Percentiles rank a stretch among this genome's conserved stretches.
Evolutionary conservation across 2,113 vertebrate genomes (phyloP).

Genomic region (Gracilinanus agilis): DNA sequence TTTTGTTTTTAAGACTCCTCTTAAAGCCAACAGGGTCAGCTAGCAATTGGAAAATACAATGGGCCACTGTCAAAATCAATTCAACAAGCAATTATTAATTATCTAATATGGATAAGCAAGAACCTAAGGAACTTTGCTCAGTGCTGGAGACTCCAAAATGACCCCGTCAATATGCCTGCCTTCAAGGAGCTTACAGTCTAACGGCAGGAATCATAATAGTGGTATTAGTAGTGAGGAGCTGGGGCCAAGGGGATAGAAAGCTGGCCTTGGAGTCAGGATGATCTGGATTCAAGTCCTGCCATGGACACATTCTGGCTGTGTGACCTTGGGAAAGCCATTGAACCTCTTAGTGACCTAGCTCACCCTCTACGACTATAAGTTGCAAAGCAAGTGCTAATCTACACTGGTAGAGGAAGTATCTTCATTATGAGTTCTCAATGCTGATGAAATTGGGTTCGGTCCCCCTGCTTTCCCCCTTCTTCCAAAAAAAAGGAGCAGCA

Average conservation of each 20-base stretch:
- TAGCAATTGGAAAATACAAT: not conserved
- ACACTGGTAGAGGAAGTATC: no score
- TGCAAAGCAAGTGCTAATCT: no score
- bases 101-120: not conserved
- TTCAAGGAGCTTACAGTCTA: not conserved
- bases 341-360: no score
- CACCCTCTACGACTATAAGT: no score
- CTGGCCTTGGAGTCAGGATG: not conserved
- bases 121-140: not conserved
- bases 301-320: not conserved
- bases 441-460: no score
- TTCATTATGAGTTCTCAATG: no score
- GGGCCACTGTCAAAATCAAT: not conserved
- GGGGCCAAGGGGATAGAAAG: not conserved
- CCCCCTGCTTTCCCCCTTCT: no score
- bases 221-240: not conserved
- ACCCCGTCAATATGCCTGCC: not conserved
- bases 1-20: not conserved
- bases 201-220: not conserved
- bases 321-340: not conserved
- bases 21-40: not conserved
- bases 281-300: not conserved
- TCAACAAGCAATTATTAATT: not conserved
- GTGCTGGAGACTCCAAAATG: not conserved
- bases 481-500: no score